Conservation (phyloP, 2,888 invertebrate species). For the Agriopis leucophaearia region DNA sequence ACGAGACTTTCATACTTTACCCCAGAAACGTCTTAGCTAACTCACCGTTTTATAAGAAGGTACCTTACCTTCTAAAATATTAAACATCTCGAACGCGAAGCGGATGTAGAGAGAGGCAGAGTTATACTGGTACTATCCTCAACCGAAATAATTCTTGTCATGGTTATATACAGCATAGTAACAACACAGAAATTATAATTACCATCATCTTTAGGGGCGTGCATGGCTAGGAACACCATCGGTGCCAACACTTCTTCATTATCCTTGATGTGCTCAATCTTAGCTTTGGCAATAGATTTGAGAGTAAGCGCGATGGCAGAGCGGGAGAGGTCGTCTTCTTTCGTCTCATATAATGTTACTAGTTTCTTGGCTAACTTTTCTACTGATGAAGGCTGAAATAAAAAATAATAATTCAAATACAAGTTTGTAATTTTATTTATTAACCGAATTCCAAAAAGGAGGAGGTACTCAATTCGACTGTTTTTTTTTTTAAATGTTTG, state of each 20-base stretch:
- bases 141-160: no score
- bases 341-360: constrained; percentile 83
- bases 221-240: constrained; percentile 96
- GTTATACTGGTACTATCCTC: no score
- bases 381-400: constrained; percentile 78
- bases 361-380: constrained; percentile 87
- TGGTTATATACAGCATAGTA: neutral
- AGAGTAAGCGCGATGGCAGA: constrained; percentile 91
- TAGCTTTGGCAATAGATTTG: constrained; percentile 93
- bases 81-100: no score
- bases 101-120: no score
- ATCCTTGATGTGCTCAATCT: constrained; percentile 93
- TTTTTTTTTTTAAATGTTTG: no score
- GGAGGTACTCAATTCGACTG: no score
- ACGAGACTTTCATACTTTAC: no score
- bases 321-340: constrained; percentile 90
- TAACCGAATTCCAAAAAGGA: neutral
- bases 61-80: no score
- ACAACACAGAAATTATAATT: constrained; percentile 16
- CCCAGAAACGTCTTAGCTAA: no score
- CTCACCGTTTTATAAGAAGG: no score
- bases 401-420: neutral
- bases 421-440: neutral
- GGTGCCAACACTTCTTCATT: constrained; percentile 92
- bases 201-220: constrained; percentile 90